phyloP scores from a whole-genome alignment of 1,140 invertebrate species.

The Chironomus tepperi region DNA sequence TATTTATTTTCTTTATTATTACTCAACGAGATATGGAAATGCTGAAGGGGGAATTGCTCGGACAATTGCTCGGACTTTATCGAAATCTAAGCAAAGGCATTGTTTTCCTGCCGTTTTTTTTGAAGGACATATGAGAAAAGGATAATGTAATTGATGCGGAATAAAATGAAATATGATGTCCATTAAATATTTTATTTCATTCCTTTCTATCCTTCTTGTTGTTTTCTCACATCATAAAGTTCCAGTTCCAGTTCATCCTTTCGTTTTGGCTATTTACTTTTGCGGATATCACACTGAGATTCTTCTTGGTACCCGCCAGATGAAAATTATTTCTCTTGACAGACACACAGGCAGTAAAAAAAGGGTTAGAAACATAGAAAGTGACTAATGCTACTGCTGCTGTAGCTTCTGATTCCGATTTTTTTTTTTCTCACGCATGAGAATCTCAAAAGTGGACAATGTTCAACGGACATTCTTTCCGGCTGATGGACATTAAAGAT shows the following conservation, averaged over 20 bases:
- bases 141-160: slow-evolving; percentile 15
- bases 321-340: too few species aligned
- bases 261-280: slow-evolving; percentile 1
- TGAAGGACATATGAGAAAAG: neutral
- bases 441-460: neutral
- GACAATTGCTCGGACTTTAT: neutral
- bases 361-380: neutral
- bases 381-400: neutral
- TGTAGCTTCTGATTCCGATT: neutral
- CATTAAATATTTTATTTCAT: neutral
- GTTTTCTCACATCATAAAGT: slow-evolving; percentile 20
- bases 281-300: slow-evolving; percentile 9
- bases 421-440: slow-evolving; percentile 19
- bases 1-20: neutral
- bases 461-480: neutral
- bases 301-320: too few species aligned
- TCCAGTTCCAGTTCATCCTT: neutral
- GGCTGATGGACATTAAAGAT: neutral
- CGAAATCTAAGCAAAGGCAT: neutral
- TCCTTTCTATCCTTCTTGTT: neutral
- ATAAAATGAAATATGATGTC: slow-evolving; percentile 17
- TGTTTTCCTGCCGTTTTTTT: neutral
- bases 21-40: too few species aligned
- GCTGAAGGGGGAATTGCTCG: neutral
- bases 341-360: too few species aligned